Percentiles rank a stretch among this genome's conserved stretches.
Conservation (phyloP, 1,140 invertebrate genomes). For the Drosophila dunni region DNA sequence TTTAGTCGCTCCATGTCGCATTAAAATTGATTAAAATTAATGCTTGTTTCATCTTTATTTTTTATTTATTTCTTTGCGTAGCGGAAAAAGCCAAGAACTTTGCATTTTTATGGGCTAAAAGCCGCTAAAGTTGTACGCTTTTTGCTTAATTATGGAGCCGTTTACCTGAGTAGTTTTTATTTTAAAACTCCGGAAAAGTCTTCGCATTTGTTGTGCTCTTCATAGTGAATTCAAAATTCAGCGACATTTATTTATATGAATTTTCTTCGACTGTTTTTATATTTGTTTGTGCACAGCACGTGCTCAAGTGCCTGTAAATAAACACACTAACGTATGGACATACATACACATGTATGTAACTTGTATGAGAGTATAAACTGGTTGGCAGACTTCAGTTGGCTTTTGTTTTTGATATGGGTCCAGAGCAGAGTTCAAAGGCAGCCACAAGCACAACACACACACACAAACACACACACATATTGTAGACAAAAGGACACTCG, state of each 20-base stretch:
- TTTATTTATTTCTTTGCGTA: neutral
- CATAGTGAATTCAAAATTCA: no score
- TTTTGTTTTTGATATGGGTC: conserved; percentile 68
- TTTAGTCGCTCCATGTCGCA: conserved; percentile 30
- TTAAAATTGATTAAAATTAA: conserved; percentile 74
- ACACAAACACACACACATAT: neutral
- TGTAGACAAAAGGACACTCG: conserved; percentile 14
- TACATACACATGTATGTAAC: no score
- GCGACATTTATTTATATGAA: no score
- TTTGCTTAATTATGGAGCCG: no score
- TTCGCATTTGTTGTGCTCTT: no score
- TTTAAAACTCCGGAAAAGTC: no score
- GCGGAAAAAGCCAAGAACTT: conserved; percentile 16
- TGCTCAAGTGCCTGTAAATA: conserved; percentile 77
- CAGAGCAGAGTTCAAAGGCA: conserved; percentile 59
- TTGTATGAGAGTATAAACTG: conserved; percentile 25
- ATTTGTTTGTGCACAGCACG: conserved; percentile 60
- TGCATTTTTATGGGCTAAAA: no score
- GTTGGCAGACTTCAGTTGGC: conserved; percentile 35
- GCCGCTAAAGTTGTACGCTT: no score
- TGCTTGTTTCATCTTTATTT: conserved; percentile 19
- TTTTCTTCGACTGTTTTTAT: conserved; percentile 1
- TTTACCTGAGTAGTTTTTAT: no score
- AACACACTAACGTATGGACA: conserved; percentile 28
- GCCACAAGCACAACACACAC: conserved; percentile 29